Base-by-base conservation (phyloP, 2,113 vertebrate species). In the Strigops habroptila region DNA sequence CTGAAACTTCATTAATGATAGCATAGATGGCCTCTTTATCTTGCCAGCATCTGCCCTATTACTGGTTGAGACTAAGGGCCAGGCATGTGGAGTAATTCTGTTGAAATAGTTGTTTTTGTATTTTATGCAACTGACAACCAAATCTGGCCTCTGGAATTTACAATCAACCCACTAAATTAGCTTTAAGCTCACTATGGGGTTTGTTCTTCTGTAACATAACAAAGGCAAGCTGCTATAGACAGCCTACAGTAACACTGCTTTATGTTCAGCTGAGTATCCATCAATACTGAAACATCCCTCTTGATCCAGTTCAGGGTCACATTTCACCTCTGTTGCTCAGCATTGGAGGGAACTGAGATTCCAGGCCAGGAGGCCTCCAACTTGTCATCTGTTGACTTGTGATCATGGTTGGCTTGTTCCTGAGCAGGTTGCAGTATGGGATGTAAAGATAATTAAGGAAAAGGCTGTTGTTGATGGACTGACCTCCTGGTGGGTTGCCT, bases 1-100 rank as follows among this genome's bases (percentile, higher is more conserved):
- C 96, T 97, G 95, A 96, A 97, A 97, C 96, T 96, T 96, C 89
- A 97, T 97, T 96, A 96, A 96, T 96, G 96, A 96, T 95, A 96
- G 96, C 94, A 91, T 95, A 73, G 91, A 96, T 95, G 93, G 94
- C 85, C 79, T 96, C 89, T 88, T 96, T 96, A 96, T 96, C 96
- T 95, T 97, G 94, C 96, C 95, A 96, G 64, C 93, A 96, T 96
- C 95, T 96, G 85, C 94, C 85, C 67, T 94, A 41, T 87, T 96
- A 91, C 93, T 97, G 94, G 87, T 94, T 95, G 84, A 95, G 93
- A 82, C 78, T 73, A 43, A 85, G 91, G 91, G 91, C 96, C 95
- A 96, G 90, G 94, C 87, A 59, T 96, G 91, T 96, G 95, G 94
- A 91, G 93, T 94, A 94, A 96, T 94, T 95, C 94, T 96, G 95